Base-by-base conservation (phyloP, 2,797 vertebrate genomes). In the Hephaestus fuliginosus region DNA sequence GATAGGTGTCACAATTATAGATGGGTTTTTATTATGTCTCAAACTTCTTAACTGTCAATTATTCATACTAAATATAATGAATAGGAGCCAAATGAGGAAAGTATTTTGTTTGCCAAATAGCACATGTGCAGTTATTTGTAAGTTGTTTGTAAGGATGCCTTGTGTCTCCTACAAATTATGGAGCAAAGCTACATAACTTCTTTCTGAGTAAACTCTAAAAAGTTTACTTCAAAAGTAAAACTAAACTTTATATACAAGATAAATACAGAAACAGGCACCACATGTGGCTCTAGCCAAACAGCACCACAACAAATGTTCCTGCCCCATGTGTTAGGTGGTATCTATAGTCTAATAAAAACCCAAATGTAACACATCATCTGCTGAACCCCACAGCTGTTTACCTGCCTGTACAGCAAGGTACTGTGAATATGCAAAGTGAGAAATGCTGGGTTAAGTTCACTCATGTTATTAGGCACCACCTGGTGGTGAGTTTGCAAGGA, bases 401-500 rank as follows among this genome's bases (percentile, higher is more conserved):
- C 39, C 36, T 74, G 72, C 87, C 84, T 91, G 80, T 76, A 22
- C 10, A 63, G 33, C 33, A 81, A 80, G 68, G 73, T 82, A 62
- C 30, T 80, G 68, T 72, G 74, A 49, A 84, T 92, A 91, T 92
- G 88, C 81, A 90, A 92, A 94, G 73, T 85, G 66, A 87, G 58
- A 70, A 69, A 86, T 71, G 79, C 81, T 84, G 74, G 78, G 70
- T 73, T 82, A 80, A 86, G 51, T 76, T 86, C 84, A 87, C 85
- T 84, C 72, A 89, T 94, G 92, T 89, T 93, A 91, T 92, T 78
- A 95, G 91, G 92, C 93, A 94, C 93, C 94, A 95, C 94, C 94
- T 95, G 90, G 92, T 95, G 94, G 94, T 86, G 91, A 94, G 75
- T 71, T 91, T 90, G 91, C 91, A 87, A 86, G 80, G 82, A 87